Percentiles rank a stretch among this genome's conserved stretches.
phyloP scores from a whole-genome alignment of 2,797 vertebrate genomes.

The Myripristis jacobus region DNA sequence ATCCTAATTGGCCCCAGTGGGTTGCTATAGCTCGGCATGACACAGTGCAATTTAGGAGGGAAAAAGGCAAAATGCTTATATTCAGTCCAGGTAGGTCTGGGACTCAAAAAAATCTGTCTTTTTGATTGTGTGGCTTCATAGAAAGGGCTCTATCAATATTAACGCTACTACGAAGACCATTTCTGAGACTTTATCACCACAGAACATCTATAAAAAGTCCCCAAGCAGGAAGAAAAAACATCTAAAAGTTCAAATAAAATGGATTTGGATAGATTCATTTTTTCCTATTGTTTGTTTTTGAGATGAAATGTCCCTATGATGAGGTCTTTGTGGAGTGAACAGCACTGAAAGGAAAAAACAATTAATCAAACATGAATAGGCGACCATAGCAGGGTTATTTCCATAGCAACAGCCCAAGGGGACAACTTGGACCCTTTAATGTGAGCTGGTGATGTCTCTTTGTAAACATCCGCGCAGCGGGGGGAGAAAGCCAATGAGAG shows the following conservation, averaged over 20 bases:
- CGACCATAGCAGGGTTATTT: conserved; percentile 85
- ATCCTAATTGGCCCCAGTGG: conserved; percentile 86
- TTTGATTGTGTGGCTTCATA: conserved; percentile 41
- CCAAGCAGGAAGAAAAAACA: conserved; percentile 46
- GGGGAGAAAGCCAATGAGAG: conserved; percentile 80
- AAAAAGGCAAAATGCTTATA: conserved; percentile 63
- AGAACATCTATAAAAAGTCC: conserved; percentile 40
- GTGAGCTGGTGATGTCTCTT: conserved; percentile 84
- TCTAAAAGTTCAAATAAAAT: conserved; percentile 45
- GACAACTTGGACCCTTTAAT: conserved; percentile 87
- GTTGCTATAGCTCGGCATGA: conserved; percentile 73
- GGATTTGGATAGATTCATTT: conserved; percentile 53
- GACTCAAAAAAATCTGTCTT: conserved; percentile 47
- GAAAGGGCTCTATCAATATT: conserved; percentile 47
- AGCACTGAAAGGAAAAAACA: conserved; percentile 82
- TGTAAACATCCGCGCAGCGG: conserved; percentile 84
- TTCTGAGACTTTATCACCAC: conserved; percentile 41
- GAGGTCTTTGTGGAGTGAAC: conserved; percentile 81
- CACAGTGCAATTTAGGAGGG: conserved; percentile 67
- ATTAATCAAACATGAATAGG: conserved; percentile 90
- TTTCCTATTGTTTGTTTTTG: conserved; percentile 68
- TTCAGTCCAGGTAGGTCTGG: conserved; percentile 66
- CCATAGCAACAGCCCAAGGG: conserved; percentile 88
- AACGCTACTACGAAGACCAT: conserved; percentile 31
- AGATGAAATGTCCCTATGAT: conserved; percentile 75